Conservation (phyloP, 2,888 invertebrate species). For the Antheraea yamamai region DNA sequence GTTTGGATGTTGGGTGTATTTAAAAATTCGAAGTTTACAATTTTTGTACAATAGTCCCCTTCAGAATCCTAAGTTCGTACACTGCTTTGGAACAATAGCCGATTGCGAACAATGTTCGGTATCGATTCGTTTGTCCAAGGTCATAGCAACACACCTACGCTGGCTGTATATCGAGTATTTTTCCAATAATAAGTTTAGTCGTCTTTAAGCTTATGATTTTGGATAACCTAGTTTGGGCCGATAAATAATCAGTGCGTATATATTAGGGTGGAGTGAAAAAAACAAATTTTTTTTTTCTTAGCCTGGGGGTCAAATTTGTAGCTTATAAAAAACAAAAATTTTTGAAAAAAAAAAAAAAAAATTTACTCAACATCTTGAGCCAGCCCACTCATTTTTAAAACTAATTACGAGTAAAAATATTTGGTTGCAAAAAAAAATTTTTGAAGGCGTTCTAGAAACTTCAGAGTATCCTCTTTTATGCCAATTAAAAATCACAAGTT, state of each 20-base stretch:
- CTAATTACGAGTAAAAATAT: too few relatives aligned
- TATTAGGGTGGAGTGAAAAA: too few relatives aligned
- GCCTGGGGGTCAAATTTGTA: too few relatives aligned
- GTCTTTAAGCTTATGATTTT: neutral
- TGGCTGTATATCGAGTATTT: conserved; percentile 32
- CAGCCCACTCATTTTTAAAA: too few relatives aligned
- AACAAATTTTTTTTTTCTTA: too few relatives aligned
- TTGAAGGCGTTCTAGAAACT: too few relatives aligned
- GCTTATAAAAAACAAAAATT: too few relatives aligned
- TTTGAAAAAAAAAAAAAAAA: too few relatives aligned
- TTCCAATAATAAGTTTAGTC: conserved; percentile 17
- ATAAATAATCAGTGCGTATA: neutral
- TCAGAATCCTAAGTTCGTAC: conserved; percentile 1
- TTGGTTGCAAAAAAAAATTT: too few relatives aligned
- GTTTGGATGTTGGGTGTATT: neutral
- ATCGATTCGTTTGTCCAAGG: conserved; percentile 56
- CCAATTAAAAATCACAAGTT: too few relatives aligned
- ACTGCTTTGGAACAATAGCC: conserved; percentile 55
- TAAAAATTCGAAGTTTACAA: neutral
- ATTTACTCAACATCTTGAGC: too few relatives aligned
- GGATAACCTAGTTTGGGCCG: neutral
- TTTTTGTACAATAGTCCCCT: neutral
- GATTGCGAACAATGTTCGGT: conserved; percentile 57
- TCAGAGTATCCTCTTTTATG: too few relatives aligned
- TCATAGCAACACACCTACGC: conserved; percentile 52